phyloP scores from a whole-genome alignment of 2,888 invertebrate genomes.

The Cosmopolites sordidus region DNA sequence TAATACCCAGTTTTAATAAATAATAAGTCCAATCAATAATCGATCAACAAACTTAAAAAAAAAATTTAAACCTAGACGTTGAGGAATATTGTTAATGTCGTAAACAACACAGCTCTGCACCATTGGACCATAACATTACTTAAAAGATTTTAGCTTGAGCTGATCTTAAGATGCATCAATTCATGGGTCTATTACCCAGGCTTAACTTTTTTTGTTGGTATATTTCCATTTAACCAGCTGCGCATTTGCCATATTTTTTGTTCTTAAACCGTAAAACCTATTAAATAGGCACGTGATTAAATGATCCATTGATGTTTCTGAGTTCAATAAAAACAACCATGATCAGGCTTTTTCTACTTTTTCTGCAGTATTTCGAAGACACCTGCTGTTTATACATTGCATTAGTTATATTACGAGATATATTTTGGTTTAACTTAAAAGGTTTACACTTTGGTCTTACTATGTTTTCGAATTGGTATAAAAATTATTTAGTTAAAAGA shows the following conservation, averaged over 20 bases:
- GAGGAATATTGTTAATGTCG: background rate
- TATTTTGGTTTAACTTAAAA: too few relatives aligned
- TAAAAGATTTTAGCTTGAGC: constrained; percentile 7
- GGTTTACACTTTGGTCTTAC: too few relatives aligned
- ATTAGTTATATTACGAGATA: too few relatives aligned
- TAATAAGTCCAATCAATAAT: too few relatives aligned
- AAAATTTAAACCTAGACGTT: background rate
- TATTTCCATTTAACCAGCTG: constrained; percentile 23
- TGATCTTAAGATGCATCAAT: constrained; percentile 17
- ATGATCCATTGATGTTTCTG: constrained; percentile 17
- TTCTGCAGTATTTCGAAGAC: too few relatives aligned
- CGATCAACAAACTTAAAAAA: background rate
- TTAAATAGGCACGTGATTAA: constrained; percentile 25
- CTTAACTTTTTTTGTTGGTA: constrained; percentile 16
- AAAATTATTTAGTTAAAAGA: too few relatives aligned
- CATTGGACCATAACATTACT: constrained; percentile 24
- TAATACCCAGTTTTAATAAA: too few relatives aligned
- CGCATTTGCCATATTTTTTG: constrained; percentile 26
- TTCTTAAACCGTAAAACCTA: constrained; percentile 18
- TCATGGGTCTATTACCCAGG: constrained; percentile 17
- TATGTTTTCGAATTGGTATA: too few relatives aligned
- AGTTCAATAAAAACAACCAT: background rate
- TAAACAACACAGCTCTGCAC: constrained; percentile 14
- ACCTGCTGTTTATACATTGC: too few relatives aligned
- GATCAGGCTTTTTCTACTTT: too few relatives aligned